These are phyloP conservation scores for Felis catus DNA, from an alignment of 2,113 vertebrate genomes.

Conservation along the genomic window F.catus_Fca126_mat1.0 CM031420.1:107184001-107184500, in stretches of 20 bases:
- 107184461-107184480: constrained; percentile 50
- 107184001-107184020: not conserved
- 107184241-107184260: not conserved
- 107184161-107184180: not conserved
- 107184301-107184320: not conserved
- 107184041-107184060: not conserved
- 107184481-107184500: constrained; percentile 29
- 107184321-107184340: constrained; percentile 3
- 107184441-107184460: constrained; percentile 46
- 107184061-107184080: not conserved
- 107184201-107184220: not conserved
- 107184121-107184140: not conserved
- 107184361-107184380: not conserved
- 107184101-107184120: not conserved
- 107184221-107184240: constrained; percentile 3
- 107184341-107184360: constrained; percentile 11
- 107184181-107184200: not conserved
- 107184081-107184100: not conserved
- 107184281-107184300: not conserved
- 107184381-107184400: not conserved
- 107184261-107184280: not conserved
- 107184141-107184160: not conserved
- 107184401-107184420: constrained; percentile 23
- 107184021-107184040: not conserved
- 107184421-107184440: constrained; percentile 18